Evolutionary conservation across 2,113 vertebrate genomes (phyloP), one percentile per base, ranked within the genome.

Genomic region (Sturnira hondurensis): DNA sequence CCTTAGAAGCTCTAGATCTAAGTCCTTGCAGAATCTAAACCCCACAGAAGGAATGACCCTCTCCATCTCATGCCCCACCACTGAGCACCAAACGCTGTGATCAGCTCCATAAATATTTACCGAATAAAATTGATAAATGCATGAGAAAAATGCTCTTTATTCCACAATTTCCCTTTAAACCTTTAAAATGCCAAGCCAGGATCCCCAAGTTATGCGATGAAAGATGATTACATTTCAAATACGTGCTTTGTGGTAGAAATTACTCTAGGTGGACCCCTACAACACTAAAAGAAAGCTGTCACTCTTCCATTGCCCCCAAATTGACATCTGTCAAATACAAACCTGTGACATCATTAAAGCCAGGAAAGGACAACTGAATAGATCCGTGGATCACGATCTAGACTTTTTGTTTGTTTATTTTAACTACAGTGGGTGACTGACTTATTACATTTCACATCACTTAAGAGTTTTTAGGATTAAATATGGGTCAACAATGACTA

Each of bases 401-500:
- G 63, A 16, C 61, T 71, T 24, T 36, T 61, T 61, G 24, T 31
- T 33, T 52, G 19, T 52, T 16, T 38, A 74, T 81, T 74, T 82
- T 93, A 96, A 97, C 96, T 86, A 98, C 65, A 94, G 63, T 36
- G 47, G 43, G 70, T n/a, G 41, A 36, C 81, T 96, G 77, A 96
- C 8, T 95, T 92, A 97, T 24, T 95, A 47, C n/a, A 96, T 96
- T 97, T 98, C 78, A 95, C 24, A 98, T 88, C 38, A 97, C 67
- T 97, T 96, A 96, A 96, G 38, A 96, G 77, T 52, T 96, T 95
- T 93, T 86, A 94, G 74, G 96, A 96, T 97, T 97, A 98, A 98
- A 98, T 98, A 98, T 80, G 82, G 94, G 96, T 98, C 97, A 98
- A 98, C 96, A 98, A 98, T 95, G 95, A 97, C 92, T 97, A 97